Evolutionary conservation across 2,797 vertebrate species (phyloP), one percentile per base, ranked within the genome.

Genomic region (Myotis vivesi): DNA sequence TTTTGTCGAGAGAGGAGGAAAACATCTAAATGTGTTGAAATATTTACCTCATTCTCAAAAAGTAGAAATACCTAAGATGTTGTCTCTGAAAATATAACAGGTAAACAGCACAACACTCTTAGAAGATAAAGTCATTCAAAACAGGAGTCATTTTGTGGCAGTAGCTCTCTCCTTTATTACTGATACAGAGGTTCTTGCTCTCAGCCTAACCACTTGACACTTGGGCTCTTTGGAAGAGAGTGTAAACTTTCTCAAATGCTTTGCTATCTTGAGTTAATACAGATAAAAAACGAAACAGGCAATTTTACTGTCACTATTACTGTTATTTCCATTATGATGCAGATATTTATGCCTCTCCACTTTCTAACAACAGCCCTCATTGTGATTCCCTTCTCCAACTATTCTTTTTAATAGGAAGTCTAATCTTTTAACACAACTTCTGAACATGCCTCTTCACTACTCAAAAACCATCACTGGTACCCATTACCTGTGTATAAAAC

Each of bases 1-100:
- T 88, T 81, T 88, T 82, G 88, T 46, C 85, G 77, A 76, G 33
- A 71, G 22, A 87, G 55, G 36, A 73, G n/a, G 15, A 75, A 89
- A 69, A 17, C 23, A 57, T 49, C n/a, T 51, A 89, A 77, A 85
- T 59, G 23, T 84, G 38, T 41, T 82, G 49, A 76, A 89, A 69
- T 89, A 49, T 9, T 77, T 62, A 53, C 25, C 22, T 89, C 84
- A 80, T 76, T 23, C 36, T 84, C 51, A 80, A 28, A 44, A 84
- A 90, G 53, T 53, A 1, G 5, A 88, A 77, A 62, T 53, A 80
- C 59, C 33, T 88, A 62, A 62, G n/a, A 68, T 36, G 12, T 5
- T 53, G 1, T 33, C 11, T 77, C 33, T 91, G 64, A 72, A 82
- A 93, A 11, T 30, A 51, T 66, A 46, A 69, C 23, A 64, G 30